Base-by-base conservation (phyloP, 2,888 invertebrate species). In the Hemistola chrysoprasaria region DNA sequence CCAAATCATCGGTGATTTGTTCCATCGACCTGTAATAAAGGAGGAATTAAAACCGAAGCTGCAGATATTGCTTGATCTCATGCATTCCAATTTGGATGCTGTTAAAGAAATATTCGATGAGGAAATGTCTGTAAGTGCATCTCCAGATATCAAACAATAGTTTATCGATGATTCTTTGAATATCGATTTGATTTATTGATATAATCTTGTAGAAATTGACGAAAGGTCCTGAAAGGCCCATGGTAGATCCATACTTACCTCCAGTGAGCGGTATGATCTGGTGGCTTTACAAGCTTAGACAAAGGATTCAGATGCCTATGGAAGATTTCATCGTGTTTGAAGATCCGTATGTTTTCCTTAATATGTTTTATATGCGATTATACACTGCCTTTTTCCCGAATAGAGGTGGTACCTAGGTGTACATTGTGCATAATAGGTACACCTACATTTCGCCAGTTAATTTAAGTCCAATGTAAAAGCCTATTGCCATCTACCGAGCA, bases 21-120 rank as follows among this genome's bases (percentile, higher is more conserved):
- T 94, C 33, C 92, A 95, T 33, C 90, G 97, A 6, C 93, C 94
- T 0, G 85, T 94, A 11, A 94, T 97, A 51, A 92, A 92, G 54
- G 74, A 86, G 0, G 94, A 95, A 62, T 80, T 97, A 29, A 91
- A 92, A 54, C 90, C 91, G 0, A 93, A 94, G 67, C 92, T 94
- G 58, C 81, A 90, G 0, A 80, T 78, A 27, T 75, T 97, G n/a
- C 78, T 95, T 1, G 82, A 90, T 8, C 84, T 92, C 53, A 92
- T 95, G 67, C 90, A 92, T 44, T 64, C 80, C 0, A 93, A 95
- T 68, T 78, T 95, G 11, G 92, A 93, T 55, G 79, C 77, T 0
- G 91, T 93, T 0, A 94, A 95, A 69, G 87, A 90, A 53, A 87
- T 91, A 45, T 93, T 82, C 44, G 91, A 92, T 48, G 87, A 90